Base-by-base conservation (phyloP, 2,888 invertebrate species). In the Machimus atricapillus region DNA sequence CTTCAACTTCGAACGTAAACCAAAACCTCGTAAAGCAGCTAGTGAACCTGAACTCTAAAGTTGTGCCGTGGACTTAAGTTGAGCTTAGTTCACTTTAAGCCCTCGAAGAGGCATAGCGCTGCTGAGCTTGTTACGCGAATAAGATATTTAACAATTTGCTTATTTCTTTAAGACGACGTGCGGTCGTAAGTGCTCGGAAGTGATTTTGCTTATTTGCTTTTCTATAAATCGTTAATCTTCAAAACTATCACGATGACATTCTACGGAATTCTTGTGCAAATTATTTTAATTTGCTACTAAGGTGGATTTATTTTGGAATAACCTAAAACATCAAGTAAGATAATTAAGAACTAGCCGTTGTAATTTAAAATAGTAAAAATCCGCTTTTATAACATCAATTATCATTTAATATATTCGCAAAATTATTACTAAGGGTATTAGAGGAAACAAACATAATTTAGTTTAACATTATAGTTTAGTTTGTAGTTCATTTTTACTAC, bases 261-360 rank as follows among this genome's bases (percentile, higher is more conserved):
- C 89, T 92, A 92, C 90, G 91, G 91, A 78, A 90, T 92, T 56
- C 90, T 92, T 85, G 92, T 92, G 87, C 91, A 92, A 90, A 92
- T 92, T 43, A 92, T 92, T 86, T 89, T 92, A 85, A 90, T 92
- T 89, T 91, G 91, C 81, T 89, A 89, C 56, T 89, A 52, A 87
- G 27, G 23, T 27, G 73, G 79, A 40, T 14, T 81, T 56, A 31
- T 23, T 27, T 27, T 52, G 52, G 81, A 56, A 23, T 81, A 23
- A 34, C n/a, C 5, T 34, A n/a, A 76, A 76, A 7, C n/a, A 58
- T 58, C 58, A 58, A 27, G 66, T 66, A 66, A 66, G 23, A 23
- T 2, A 66, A 5, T 27, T 66, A n/a, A n/a, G n/a, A n/a, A n/a
- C n/a, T n/a, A n/a, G n/a, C n/a, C n/a, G n/a, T n/a, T n/a, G n/a